Base-by-base conservation (phyloP, 2,797 vertebrate genomes). In the Morus bassanus region DNA sequence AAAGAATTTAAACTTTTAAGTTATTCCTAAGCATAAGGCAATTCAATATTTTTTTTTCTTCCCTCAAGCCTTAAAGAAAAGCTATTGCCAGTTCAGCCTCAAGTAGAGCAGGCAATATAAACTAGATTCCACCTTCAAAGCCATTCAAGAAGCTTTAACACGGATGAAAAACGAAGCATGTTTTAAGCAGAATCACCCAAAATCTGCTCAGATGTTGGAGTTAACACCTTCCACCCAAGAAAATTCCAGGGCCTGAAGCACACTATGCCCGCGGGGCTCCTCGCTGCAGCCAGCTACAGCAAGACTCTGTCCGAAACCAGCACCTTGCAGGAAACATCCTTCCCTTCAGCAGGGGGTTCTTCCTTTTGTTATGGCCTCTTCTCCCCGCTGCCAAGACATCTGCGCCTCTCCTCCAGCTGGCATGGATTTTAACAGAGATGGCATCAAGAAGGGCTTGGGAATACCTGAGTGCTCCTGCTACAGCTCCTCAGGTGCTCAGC, bases 401-500 rank as follows among this genome's bases (percentile, higher is more conserved):
- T 35, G 57, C 5, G 1, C n/a, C 57, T 70, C 57, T 76, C 37
- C 50, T 35, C 25, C 1, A 2, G 33, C 48, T 45, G n/a, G 57
- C 48, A 43, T 0, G 2, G 56, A 33, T 48, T 33, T 41, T 12
- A 35, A 51, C 18, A 22, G 51, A 41, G 45, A 4, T 4, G 13
- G 56, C 60, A 78, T 13, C 59, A 5, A 18, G 41, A 35, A 63
- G 5, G 33, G 12, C 30, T 51, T 41, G 45, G 59, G 45, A 59
- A 21, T 15, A 22, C 7, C 22, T 12, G 14, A 1, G 18, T 17
- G 35, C 31, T 61, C 16, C 45, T 41, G 45, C 24, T 35, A 11
- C 1, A 2, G 37, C 11, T 73, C 13, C 37, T n/a, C 5, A 0
- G 24, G 37, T 2, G 0, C 48, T 46, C 37, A n/a, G 68, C 54